Conservation (phyloP, 2,888 invertebrate species). For the Sthenelais limicola region DNA sequence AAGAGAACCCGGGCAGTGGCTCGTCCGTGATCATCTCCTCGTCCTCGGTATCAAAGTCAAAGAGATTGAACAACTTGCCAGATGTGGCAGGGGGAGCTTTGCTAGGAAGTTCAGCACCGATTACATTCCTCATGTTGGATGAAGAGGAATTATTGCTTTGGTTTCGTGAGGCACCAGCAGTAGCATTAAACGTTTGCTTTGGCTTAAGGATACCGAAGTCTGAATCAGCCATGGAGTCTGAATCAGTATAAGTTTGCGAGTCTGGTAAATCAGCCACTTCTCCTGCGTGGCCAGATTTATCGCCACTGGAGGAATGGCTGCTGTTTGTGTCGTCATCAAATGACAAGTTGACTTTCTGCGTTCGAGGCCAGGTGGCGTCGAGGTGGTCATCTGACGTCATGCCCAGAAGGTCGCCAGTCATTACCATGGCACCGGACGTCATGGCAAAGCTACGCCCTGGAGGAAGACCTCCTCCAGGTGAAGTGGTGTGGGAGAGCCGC, state of each 20-base stretch:
- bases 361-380: neutral
- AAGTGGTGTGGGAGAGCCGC: neutral
- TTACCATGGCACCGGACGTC: slow-evolving; percentile 1
- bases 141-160: no score
- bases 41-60: neutral
- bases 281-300: neutral
- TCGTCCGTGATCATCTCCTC: neutral
- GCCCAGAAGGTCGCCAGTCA: slow-evolving; percentile 17
- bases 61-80: no score
- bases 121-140: slow-evolving; percentile 11
- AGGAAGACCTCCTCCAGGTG: neutral
- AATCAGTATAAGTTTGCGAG: slow-evolving; percentile 19
- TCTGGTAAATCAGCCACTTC: slow-evolving; percentile 7
- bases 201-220: neutral
- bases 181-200: no score
- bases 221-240: neutral
- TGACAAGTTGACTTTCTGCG: neutral
- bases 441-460: slow-evolving; percentile 6
- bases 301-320: slow-evolving; percentile 10
- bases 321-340: slow-evolving; percentile 14
- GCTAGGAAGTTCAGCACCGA: slow-evolving; percentile 13
- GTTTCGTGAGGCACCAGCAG: no score
- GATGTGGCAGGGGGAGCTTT: no score
- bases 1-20: neutral
- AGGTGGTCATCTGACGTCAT: slow-evolving; percentile 18